phyloP scores from a whole-genome alignment of 1,140 invertebrate species.

The Drosophila orosa region DNA sequence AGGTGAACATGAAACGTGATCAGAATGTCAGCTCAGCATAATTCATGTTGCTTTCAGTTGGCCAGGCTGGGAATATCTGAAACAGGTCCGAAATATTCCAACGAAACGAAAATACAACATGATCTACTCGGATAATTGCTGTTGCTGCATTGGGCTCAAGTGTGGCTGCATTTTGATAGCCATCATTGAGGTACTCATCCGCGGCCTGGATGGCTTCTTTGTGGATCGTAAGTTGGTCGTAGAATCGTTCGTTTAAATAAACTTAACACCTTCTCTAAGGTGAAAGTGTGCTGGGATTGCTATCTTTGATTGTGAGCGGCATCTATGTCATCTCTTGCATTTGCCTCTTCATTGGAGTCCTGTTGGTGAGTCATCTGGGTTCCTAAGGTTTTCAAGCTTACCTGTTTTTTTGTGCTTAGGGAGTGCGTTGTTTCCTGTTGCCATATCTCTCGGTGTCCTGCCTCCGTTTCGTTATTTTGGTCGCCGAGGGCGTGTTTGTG shows the following conservation, averaged over 20 bases:
- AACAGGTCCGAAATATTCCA: not conserved
- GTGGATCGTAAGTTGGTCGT: conserved; percentile 55
- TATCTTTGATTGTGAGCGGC: conserved; percentile 44
- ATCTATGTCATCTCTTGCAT: conserved; percentile 55
- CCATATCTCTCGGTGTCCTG: conserved; percentile 54
- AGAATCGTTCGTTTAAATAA: not conserved
- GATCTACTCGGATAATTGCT: conserved; percentile 63
- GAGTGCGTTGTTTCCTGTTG: conserved; percentile 24
- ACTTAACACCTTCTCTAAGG: conserved; percentile 5
- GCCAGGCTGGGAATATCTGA: conserved; percentile 12
- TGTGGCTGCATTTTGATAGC: conserved; percentile 66
- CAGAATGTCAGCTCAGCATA: conserved; percentile 21
- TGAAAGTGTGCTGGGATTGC: conserved; percentile 38
- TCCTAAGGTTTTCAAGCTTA: not conserved
- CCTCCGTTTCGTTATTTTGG: conserved; percentile 37
- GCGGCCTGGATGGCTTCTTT: conserved; percentile 55
- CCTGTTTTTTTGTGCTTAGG: not conserved
- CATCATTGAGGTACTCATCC: conserved; percentile 56
- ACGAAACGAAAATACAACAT: conserved; percentile 44
- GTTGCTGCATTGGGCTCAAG: conserved; percentile 55
- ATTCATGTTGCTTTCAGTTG: conserved; percentile 18
- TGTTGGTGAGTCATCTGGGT: conserved; percentile 30
- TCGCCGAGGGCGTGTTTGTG: conserved; percentile 35
- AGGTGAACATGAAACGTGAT: conserved; percentile 23
- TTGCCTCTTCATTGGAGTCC: conserved; percentile 45